Conservation (phyloP, 2,113 vertebrate species). For the Podarcis raffonei region DNA sequence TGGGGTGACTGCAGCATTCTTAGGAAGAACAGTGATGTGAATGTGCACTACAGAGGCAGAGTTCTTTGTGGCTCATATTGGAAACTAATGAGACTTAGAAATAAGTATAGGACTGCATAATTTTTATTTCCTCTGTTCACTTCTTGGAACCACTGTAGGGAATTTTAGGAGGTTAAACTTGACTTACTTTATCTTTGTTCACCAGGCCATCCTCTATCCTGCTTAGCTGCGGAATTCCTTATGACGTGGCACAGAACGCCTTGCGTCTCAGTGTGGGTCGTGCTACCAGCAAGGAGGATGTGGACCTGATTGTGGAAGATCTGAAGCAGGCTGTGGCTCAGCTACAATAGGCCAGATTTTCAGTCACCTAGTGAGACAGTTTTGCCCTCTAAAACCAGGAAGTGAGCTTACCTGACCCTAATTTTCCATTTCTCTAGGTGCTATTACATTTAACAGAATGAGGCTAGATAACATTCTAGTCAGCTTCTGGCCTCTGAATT, state of each 20-base stretch:
- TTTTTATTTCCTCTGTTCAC: background rate
- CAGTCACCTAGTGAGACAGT: background rate
- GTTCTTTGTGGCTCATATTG: background rate
- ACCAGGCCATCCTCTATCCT: constrained; percentile 90
- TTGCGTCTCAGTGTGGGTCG: constrained; percentile 91
- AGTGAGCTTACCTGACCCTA: background rate
- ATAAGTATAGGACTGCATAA: background rate
- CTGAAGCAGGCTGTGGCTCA: constrained; percentile 80
- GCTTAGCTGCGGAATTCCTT: constrained; percentile 85
- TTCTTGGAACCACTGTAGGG: background rate
- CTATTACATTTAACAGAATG: background rate
- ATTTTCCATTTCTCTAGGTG: background rate
- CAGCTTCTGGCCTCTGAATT: background rate
- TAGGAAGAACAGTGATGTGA: background rate
- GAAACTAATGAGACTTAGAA: background rate
- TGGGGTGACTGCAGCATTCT: background rate
- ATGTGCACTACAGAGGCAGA: background rate
- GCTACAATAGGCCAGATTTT: constrained; percentile 67
- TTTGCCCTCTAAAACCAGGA: background rate
- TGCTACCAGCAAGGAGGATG: constrained; percentile 79
- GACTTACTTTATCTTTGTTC: rapidly evolving
- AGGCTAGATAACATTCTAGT: background rate
- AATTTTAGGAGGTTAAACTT: background rate
- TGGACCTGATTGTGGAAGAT: constrained; percentile 88
- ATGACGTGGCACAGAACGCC: constrained; percentile 83